phyloP scores from a whole-genome alignment of 2,888 invertebrate genomes.

The Eupsilia transversa region DNA sequence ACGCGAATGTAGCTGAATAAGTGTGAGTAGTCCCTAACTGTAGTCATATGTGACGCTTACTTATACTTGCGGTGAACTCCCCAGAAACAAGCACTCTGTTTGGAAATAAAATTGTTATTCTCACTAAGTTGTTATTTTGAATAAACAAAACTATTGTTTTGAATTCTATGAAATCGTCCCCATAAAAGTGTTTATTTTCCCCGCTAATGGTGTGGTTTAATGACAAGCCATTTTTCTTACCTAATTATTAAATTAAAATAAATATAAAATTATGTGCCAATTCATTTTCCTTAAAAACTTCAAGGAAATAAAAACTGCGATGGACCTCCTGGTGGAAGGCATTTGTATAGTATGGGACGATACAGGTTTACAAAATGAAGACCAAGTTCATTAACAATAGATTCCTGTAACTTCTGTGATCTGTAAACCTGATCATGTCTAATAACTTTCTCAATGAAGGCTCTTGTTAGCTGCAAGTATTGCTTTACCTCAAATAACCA shows the following conservation, averaged over 20 bases:
- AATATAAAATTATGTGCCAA: background rate
- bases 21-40: too few relatives aligned
- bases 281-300: constrained; percentile 1
- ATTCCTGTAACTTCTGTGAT: background rate
- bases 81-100: background rate
- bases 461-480: too few relatives aligned
- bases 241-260: background rate
- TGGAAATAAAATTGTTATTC: background rate
- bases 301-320: background rate
- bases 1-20: too few relatives aligned
- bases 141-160: background rate
- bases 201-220: constrained; percentile 23
- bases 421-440: background rate
- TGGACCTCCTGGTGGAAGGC: background rate
- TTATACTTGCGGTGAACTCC: constrained; percentile 3
- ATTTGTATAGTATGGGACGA: background rate
- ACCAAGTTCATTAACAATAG: background rate
- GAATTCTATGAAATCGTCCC: constrained; percentile 2
- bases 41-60: background rate
- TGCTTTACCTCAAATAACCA: background rate
- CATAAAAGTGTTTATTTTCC: background rate
- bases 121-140: background rate
- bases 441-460: background rate
- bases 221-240: background rate
- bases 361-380: background rate